Conservation (phyloP, 1,140 invertebrate genomes). For the Apis mellifera region Amel_HAv3.1 CM009931.2:11355501-11356000, state of each 20-base stretch:
- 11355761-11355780: conserved; percentile 76
- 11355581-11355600: background rate
- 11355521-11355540: conserved; percentile 75
- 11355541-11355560: background rate
- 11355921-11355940: conserved; percentile 73
- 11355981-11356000: conserved; percentile 76
- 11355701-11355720: conserved; percentile 72
- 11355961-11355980: conserved; percentile 75
- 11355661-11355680: background rate
- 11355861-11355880: conserved; percentile 39
- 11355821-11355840: conserved; percentile 72
- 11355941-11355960: conserved; percentile 72
- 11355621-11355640: background rate
- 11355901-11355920: conserved; percentile 65
- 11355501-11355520: conserved; percentile 71
- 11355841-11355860: conserved; percentile 61
- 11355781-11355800: conserved; percentile 74
- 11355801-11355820: conserved; percentile 71
- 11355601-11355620: background rate
- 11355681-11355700: conserved; percentile 59
- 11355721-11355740: conserved; percentile 76
- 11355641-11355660: background rate
- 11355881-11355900: conserved; percentile 46
- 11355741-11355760: conserved; percentile 75
- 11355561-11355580: conserved; percentile 12